Percentiles rank a stretch among this genome's conserved stretches.
Evolutionary conservation across 2,113 vertebrate genomes (phyloP).

Genomic region (Porphyrio hochstetteri): DNA sequence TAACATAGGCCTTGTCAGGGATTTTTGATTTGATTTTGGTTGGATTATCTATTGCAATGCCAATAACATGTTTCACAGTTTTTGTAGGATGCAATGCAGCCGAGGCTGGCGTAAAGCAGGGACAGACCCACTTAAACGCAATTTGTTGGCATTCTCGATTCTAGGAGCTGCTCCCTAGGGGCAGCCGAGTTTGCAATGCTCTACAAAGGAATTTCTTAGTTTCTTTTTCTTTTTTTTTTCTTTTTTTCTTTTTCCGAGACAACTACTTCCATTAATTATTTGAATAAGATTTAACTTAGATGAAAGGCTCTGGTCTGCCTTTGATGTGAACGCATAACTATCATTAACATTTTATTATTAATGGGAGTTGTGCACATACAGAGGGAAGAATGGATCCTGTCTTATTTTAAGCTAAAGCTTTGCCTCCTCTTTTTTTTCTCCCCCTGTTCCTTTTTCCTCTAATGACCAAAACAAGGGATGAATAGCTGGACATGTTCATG

Average conservation of each 20-base stretch:
- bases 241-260: neutral
- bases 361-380: neutral
- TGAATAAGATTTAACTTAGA: conserved; percentile 65
- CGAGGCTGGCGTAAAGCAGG: neutral
- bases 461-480: neutral
- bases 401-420: neutral
- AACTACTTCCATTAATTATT: conserved; percentile 69
- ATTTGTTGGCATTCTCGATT: conserved; percentile 10
- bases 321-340: conserved; percentile 49
- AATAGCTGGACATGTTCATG: neutral
- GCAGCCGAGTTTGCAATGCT: conserved; percentile 16
- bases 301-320: conserved; percentile 54
- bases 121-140: conserved; percentile 16
- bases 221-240: neutral
- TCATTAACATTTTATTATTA: conserved; percentile 69
- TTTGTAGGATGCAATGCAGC: conserved; percentile 14
- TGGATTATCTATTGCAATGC: conserved; percentile 42
- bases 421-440: neutral
- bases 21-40: conserved; percentile 52
- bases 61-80: conserved; percentile 23
- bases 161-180: neutral
- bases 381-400: conserved; percentile 1
- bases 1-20: conserved; percentile 41
- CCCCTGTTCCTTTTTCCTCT: neutral
- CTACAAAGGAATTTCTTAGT: conserved; percentile 44